phyloP scores from a whole-genome alignment of 2,888 invertebrate genomes.

The Oscheius sp. region DNA sequence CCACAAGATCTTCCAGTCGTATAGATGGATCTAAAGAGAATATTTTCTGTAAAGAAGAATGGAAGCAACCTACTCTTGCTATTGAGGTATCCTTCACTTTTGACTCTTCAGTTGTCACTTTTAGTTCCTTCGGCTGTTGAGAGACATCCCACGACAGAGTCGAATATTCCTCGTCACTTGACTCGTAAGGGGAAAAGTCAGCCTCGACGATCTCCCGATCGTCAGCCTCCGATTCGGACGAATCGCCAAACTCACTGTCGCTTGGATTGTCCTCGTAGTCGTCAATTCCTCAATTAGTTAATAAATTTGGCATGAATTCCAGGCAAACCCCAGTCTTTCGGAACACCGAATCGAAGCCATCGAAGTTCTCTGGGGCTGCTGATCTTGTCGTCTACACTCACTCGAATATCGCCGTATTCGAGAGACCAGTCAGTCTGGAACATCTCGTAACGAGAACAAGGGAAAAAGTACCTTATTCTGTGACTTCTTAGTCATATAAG shows the following conservation, averaged over 20 bases:
- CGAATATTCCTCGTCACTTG: not conserved
- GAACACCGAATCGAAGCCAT: slow-evolving; percentile 18
- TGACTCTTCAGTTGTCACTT: not conserved
- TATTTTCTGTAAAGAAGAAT: not conserved
- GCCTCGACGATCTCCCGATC: not conserved
- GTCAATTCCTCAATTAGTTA: not conserved
- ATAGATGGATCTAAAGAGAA: slow-evolving; percentile 13
- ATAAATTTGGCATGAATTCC: not conserved
- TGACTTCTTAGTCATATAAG: not conserved
- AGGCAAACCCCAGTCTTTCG: slow-evolving; percentile 17
- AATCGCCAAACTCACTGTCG: slow-evolving; percentile 1
- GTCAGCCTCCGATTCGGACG: not conserved
- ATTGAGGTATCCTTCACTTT: not conserved
- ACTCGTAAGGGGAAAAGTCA: not conserved
- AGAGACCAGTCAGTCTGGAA: not conserved
- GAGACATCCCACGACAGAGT: not conserved
- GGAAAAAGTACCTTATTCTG: not conserved
- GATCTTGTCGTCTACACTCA: slow-evolving; percentile 7
- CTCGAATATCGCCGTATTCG: not conserved
- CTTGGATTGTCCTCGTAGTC: slow-evolving; percentile 5
- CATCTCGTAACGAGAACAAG: not conserved
- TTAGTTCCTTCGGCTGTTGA: not conserved
- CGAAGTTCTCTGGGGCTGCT: slow-evolving; percentile 7
- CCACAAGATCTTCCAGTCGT: slow-evolving; percentile 31
- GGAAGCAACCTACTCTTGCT: not conserved